A percentile compares a stretch with the other conserved stretches of the same genome.
phyloP scores from a whole-genome alignment of 2,888 invertebrate genomes.

The Rapana venosa region DNA sequence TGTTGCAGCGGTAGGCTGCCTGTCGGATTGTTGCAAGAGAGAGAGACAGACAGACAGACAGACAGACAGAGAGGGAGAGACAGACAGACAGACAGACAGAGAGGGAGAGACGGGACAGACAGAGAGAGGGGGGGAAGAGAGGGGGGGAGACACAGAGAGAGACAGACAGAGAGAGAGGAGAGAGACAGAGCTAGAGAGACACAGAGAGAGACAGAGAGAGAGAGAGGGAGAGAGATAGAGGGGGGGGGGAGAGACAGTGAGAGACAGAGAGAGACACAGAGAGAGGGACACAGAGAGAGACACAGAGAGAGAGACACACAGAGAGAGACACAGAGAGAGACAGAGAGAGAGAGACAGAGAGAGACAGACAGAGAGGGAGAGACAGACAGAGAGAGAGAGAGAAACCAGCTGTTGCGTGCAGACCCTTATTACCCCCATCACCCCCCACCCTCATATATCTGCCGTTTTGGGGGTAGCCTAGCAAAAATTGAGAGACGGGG shows the following conservation, averaged over 20 bases:
- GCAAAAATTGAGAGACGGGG: no score
- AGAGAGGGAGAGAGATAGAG: not conserved
- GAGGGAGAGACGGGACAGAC: not conserved
- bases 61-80: not conserved
- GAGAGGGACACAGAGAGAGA: not conserved
- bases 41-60: not conserved
- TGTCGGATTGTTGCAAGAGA: not conserved
- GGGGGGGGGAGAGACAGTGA: not conserved
- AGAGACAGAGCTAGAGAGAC: not conserved
- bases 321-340: constrained; percentile 30
- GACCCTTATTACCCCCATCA: no score
- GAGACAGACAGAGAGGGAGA: constrained; percentile 30
- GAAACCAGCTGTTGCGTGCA: no score
- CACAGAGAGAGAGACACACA: not conserved
- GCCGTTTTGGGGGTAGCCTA: no score
- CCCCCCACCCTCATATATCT: no score
- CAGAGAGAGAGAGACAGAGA: constrained; percentile 31
- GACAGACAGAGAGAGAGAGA: not conserved
- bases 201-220: not conserved
- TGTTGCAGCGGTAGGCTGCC: not conserved
- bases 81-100: not conserved
- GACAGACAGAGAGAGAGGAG: not conserved
- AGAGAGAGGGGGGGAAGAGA: not conserved
- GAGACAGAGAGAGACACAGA: not conserved
- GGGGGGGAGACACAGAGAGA: not conserved